A percentile compares a stretch with the other conserved stretches of the same genome.
These are phyloP conservation scores for Tenthredo notha DNA, from an alignment of 2,888 invertebrate genomes.

Conservation along the genomic window DNA sequence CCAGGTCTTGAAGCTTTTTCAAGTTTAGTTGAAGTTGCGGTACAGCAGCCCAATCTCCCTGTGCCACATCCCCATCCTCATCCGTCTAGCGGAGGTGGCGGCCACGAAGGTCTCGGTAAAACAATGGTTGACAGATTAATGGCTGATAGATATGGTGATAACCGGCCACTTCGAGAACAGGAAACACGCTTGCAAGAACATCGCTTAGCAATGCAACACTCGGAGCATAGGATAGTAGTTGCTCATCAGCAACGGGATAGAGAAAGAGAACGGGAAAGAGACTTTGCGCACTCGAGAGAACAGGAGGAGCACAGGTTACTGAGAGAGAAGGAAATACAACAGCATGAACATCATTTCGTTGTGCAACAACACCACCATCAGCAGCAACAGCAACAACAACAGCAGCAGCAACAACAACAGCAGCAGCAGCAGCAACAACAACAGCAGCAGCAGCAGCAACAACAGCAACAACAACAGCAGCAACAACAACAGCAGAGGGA, in stretches of 20 bases:
- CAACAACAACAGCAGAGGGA: constrained; percentile 60
- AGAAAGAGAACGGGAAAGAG: constrained; percentile 71
- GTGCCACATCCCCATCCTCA: constrained; percentile 82
- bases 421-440: constrained; percentile 69
- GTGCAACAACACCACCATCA: constrained; percentile 60
- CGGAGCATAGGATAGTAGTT: constrained; percentile 72
- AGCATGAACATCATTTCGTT: constrained; percentile 69
- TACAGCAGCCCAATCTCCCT: constrained; percentile 92
- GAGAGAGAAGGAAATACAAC: constrained; percentile 70
- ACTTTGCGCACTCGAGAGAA: constrained; percentile 69
- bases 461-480: constrained; percentile 60
- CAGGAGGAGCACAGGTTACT: constrained; percentile 74
- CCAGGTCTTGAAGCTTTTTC: constrained; percentile 92
- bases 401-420: constrained; percentile 58
- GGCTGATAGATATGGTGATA: constrained; percentile 72
- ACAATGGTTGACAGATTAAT: constrained; percentile 79
- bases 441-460: constrained; percentile 71
- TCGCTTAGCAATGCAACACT: constrained; percentile 71
- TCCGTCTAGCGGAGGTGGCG: constrained; percentile 67
- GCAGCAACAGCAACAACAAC: constrained; percentile 60
- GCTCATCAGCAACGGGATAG: constrained; percentile 72
- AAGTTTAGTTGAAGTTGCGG: constrained; percentile 94
- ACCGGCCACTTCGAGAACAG: constrained; percentile 79
- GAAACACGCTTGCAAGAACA: constrained; percentile 79
- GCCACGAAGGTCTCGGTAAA: constrained; percentile 81